These are phyloP conservation scores for Trisateles emortualis DNA, from an alignment of 2,888 invertebrate genomes.

Conservation along the genomic window DNA sequence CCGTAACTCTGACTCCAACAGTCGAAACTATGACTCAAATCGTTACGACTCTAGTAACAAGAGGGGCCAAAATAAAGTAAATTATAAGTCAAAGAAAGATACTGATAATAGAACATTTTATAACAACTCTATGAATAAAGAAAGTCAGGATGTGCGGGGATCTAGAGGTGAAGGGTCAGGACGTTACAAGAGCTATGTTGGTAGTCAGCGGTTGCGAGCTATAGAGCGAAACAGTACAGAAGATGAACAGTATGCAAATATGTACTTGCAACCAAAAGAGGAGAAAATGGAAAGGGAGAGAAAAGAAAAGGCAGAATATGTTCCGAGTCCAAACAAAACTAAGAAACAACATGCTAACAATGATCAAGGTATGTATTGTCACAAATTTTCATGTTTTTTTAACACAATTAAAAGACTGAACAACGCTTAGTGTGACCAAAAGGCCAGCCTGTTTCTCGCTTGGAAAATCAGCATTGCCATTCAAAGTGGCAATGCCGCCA, in stretches of 20 bases:
- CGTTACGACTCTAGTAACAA: constrained; percentile 53
- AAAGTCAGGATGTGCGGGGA: constrained; percentile 70
- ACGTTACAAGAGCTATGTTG: constrained; percentile 66
- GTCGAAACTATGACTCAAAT: constrained; percentile 23
- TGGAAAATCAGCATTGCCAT: no score
- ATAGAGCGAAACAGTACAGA: constrained; percentile 66
- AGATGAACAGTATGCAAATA: constrained; percentile 79
- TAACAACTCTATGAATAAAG: constrained; percentile 73
- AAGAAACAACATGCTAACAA: constrained; percentile 56
- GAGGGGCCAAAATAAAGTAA: constrained; percentile 66
- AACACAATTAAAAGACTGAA: no score
- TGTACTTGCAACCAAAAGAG: constrained; percentile 65
- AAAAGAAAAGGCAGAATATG: constrained; percentile 50
- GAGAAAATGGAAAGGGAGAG: constrained; percentile 55
- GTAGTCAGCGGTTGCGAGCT: constrained; percentile 69
- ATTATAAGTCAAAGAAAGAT: constrained; percentile 70
- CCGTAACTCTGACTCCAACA: constrained; percentile 29
- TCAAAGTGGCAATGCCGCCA: no score
- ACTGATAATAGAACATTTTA: constrained; percentile 74
- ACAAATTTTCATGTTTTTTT: no score
- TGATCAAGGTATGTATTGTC: constrained; percentile 55
- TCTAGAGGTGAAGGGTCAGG: constrained; percentile 66
- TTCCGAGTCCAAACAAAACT: constrained; percentile 63
- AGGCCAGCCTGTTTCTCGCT: no score
- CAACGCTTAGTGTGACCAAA: no score